Percentiles rank a stretch among this genome's conserved stretches.
Conservation (phyloP, 1,140 invertebrate genomes). For the Papilio polyxenes region DNA sequence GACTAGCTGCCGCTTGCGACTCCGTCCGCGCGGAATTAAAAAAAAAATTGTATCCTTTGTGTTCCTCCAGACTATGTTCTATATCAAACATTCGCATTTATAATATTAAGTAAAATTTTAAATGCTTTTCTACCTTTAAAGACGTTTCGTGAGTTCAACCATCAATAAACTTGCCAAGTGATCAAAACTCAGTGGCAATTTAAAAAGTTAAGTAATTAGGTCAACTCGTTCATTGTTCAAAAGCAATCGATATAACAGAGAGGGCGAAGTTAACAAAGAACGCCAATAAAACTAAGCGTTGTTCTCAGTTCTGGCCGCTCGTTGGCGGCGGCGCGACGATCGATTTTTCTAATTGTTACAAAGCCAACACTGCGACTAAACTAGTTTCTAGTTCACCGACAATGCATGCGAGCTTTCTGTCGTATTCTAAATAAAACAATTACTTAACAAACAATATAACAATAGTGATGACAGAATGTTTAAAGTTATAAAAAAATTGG, state of each 20-base stretch:
- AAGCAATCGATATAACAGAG: conserved; percentile 42
- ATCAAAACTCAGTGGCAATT: conserved; percentile 37
- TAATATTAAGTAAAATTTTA: not conserved
- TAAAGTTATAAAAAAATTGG: not conserved
- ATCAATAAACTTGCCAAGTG: conserved; percentile 5
- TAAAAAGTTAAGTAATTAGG: conserved; percentile 56
- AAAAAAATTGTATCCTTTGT: no score
- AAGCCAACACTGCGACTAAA: conserved; percentile 34
- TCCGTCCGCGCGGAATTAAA: no score
- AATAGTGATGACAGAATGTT: not conserved
- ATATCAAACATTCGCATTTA: no score
- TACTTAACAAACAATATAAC: conserved; percentile 15
- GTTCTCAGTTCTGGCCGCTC: conserved; percentile 34
- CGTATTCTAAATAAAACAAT: conserved; percentile 41
- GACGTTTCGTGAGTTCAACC: not conserved
- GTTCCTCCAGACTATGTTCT: no score
- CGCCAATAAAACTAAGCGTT: conserved; percentile 45
- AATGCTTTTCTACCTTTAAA: not conserved
- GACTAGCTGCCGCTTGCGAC: no score
- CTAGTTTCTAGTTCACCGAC: conserved; percentile 45
- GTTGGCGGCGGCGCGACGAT: conserved; percentile 37
- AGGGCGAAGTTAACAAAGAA: conserved; percentile 39
- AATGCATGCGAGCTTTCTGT: conserved; percentile 45
- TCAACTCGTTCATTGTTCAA: conserved; percentile 54
- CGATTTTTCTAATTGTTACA: conserved; percentile 50